Evolutionary conservation across 1,140 invertebrate species (phyloP).

Genomic region (Drosophila cardini): DNA sequence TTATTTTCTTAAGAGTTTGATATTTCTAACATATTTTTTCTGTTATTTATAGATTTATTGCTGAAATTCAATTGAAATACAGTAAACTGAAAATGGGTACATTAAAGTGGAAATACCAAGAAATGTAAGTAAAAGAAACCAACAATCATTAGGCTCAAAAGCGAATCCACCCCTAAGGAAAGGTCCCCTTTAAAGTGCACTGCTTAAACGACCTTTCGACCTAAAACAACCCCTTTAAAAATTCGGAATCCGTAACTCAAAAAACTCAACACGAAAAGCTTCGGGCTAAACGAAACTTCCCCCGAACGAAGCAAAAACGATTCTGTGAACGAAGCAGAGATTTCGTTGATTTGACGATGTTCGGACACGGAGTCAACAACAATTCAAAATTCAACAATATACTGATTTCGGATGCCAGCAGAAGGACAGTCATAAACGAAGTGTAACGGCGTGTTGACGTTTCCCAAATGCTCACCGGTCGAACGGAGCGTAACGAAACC

Average conservation of each 20-base stretch:
- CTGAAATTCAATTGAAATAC: too few relatives aligned
- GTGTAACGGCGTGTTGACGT: conserved; percentile 72
- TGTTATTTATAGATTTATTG: too few relatives aligned
- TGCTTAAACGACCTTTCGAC: conserved; percentile 31
- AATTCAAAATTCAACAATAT: conserved; percentile 52
- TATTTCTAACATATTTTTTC: too few relatives aligned
- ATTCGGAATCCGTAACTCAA: conserved; percentile 25
- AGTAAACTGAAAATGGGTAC: not conserved
- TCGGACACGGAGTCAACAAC: conserved; percentile 46
- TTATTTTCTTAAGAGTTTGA: too few relatives aligned
- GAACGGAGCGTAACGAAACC: conserved; percentile 14
- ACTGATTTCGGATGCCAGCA: conserved; percentile 58
- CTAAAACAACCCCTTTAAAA: not conserved
- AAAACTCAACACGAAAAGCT: conserved; percentile 43
- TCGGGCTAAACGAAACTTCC: not conserved
- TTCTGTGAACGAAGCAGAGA: conserved; percentile 29
- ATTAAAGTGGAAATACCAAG: not conserved
- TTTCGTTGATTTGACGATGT: conserved; percentile 32
- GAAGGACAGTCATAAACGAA: conserved; percentile 74
- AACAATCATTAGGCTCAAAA: not conserved
- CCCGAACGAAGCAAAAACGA: conserved; percentile 20
- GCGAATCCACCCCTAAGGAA: not conserved
- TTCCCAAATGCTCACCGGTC: conserved; percentile 37
- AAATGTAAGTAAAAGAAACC: not conserved
- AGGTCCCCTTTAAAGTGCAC: not conserved